A percentile compares a stretch with the other conserved stretches of the same genome.
These are phyloP conservation scores for Crematogaster levior DNA, from an alignment of 2,888 invertebrate species.

Conservation along the genomic window DNA sequence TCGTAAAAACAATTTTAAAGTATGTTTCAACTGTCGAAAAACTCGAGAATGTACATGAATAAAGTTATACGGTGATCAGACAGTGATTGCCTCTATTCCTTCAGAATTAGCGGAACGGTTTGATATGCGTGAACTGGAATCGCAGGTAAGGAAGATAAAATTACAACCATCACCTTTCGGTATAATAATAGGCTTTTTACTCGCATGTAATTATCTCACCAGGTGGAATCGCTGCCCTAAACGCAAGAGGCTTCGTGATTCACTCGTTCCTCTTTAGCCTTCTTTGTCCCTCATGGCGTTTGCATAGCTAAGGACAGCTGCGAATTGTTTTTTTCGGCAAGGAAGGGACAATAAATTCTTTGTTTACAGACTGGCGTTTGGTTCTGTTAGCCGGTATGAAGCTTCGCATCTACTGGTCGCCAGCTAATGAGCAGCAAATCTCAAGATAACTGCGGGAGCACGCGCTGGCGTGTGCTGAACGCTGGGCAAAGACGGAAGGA, in stretches of 20 bases:
- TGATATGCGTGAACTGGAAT: conserved; percentile 65
- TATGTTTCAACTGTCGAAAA: conserved; percentile 57
- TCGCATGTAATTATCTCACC: conserved; percentile 81
- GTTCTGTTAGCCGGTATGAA: conserved; percentile 64
- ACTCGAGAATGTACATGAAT: conserved; percentile 59
- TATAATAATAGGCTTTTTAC: conserved; percentile 75
- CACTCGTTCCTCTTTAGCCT: conserved; percentile 19
- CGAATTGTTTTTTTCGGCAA: conserved; percentile 61
- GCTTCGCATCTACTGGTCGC: conserved; percentile 77
- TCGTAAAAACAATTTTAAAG: neutral
- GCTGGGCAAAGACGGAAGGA: conserved; percentile 34
- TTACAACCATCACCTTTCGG: conserved; percentile 1
- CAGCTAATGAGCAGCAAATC: conserved; percentile 80
- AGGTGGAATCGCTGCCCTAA: conserved; percentile 75
- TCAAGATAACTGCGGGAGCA: conserved; percentile 81
- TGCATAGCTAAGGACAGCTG: conserved; percentile 53
- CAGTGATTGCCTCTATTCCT: conserved; percentile 82
- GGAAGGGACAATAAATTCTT: conserved; percentile 63
- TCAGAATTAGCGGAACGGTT: conserved; percentile 80
- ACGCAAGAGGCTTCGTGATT: conserved; percentile 52
- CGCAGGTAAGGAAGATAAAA: conserved; percentile 16
- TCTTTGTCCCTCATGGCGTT: neutral
- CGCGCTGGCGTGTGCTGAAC: conserved; percentile 65
- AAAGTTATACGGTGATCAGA: conserved; percentile 57
- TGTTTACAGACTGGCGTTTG: conserved; percentile 76